Percentiles rank a stretch among this genome's conserved stretches.
Evolutionary conservation across 2,888 invertebrate genomes (phyloP).

Genomic region (Hirtodrosophila duncani): DNA sequence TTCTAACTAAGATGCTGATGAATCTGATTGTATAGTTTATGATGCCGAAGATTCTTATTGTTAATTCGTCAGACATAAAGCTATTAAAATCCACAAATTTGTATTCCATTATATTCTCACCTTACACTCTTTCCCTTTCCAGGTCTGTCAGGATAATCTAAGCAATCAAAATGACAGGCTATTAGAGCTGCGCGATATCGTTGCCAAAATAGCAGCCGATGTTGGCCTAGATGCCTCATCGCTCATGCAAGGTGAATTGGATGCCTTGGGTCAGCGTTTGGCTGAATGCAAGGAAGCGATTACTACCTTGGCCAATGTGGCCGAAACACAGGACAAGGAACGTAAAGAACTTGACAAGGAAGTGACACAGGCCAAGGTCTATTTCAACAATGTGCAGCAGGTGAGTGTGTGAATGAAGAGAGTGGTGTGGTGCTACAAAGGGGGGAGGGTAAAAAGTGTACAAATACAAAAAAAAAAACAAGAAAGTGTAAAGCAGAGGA

Average conservation of each 20-base stretch:
- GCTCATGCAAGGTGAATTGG: constrained; percentile 87
- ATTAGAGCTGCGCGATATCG: constrained; percentile 85
- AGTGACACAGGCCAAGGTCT: constrained; percentile 81
- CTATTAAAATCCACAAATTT: too few species aligned
- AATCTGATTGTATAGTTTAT: too few species aligned
- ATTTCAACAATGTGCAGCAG: constrained; percentile 87
- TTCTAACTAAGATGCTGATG: too few species aligned
- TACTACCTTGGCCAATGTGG: constrained; percentile 86
- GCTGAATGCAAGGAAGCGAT: constrained; percentile 88
- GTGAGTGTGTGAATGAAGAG: constrained; percentile 78
- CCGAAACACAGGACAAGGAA: constrained; percentile 83
- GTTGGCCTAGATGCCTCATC: constrained; percentile 86
- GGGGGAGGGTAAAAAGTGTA: too few species aligned
- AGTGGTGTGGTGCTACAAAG: too few species aligned
- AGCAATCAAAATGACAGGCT: constrained; percentile 84
- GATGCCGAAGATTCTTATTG: too few species aligned
- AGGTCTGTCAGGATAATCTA: constrained; percentile 88
- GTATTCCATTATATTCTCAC: too few species aligned
- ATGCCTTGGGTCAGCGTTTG: constrained; percentile 85
- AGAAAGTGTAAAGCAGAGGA: background rate
- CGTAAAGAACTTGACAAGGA: constrained; percentile 80
- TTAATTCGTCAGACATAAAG: constrained; percentile 16
- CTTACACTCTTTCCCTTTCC: background rate
- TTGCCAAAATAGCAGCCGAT: constrained; percentile 87
- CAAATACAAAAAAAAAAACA: constrained; percentile 9